Evolutionary conservation across 2,113 vertebrate genomes (phyloP), one percentile per base, ranked within the genome.

Genomic region (Phainopepla nitens): DNA sequence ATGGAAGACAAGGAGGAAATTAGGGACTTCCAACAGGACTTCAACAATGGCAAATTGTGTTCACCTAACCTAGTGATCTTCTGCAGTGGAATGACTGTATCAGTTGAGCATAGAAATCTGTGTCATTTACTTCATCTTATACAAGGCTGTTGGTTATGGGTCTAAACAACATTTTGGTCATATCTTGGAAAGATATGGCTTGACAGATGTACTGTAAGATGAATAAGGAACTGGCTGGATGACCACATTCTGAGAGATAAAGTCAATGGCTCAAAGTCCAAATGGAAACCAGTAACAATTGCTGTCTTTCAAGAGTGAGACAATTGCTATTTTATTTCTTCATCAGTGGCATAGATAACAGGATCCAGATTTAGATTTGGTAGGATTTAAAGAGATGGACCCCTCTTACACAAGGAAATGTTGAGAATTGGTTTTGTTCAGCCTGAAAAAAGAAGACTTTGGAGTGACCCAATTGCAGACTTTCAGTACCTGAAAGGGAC

Each of bases 221-320:
- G 7, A 33, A 27, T n/a, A 47, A 61, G 35, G 13, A 86, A 20
- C 44, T 41, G 41, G 10, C 2, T 71, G 33, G 16, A 28, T 66
- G 41, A 61, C 6, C 16, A 15, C 0, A 0, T 49, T 49, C 28
- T 15, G 10, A 69, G 21, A 33, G 4, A 36, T 51, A 17, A 7
- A 35, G 16, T 20, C 27, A 51, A 33, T 31, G 14, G 12, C 20
- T 84, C 53, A 42, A 24, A 19, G 13, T 36, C 15, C 7, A 76
- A 42, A 25, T 14, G 9, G 16, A 89, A 88, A 33, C 2, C 3
- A 10, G 10, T 27, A 69, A n/a, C 1, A 16, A 54, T 9, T 8
- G 4, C 7, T 33, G 6, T 39, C 15, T 35, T 31, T 62, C 44
- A n/a, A 18, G 31, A 58, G 4, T 13, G 10, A 9, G 7, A 64